phyloP scores from a whole-genome alignment of 2,888 invertebrate species.

The Sarcophaga variegata region DNA sequence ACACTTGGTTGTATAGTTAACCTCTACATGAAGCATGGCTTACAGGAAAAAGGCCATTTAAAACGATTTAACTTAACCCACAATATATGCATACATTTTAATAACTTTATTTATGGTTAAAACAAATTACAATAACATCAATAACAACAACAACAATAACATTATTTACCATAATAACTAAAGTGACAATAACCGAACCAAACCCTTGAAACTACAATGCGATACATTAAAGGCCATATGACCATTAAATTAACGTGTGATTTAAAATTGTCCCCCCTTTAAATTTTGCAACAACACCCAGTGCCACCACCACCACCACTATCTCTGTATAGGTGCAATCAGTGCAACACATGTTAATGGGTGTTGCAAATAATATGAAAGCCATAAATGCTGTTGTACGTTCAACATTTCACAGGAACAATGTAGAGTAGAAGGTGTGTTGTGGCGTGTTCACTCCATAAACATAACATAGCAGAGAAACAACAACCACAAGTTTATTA shows the following conservation, averaged over 20 bases:
- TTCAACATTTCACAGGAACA: neutral
- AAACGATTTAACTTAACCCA: conserved; percentile 60
- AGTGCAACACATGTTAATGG: conserved; percentile 12
- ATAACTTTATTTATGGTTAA: conserved; percentile 65
- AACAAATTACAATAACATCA: conserved; percentile 41
- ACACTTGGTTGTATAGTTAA: neutral
- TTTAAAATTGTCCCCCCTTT: conserved; percentile 37
- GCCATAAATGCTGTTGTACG: neutral
- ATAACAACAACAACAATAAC: neutral
- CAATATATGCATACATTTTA: conserved; percentile 59
- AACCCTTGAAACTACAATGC: conserved; percentile 20
- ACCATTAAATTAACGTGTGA: conserved; percentile 38
- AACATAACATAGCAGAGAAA: neutral
- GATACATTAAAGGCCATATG: neutral
- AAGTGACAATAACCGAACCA: conserved; percentile 44
- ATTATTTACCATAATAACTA: conserved; percentile 13
- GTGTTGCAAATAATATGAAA: conserved; percentile 13
- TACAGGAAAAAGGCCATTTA: conserved; percentile 49
- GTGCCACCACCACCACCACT: neutral
- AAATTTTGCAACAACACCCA: neutral
- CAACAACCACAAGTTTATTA: conserved; percentile 47
- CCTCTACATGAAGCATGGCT: conserved; percentile 16
- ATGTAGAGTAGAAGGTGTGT: neutral
- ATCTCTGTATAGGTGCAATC: neutral
- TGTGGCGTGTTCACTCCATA: neutral